Conservation (phyloP, 2,888 invertebrate genomes). For the Margaritifera margaritifera region DNA sequence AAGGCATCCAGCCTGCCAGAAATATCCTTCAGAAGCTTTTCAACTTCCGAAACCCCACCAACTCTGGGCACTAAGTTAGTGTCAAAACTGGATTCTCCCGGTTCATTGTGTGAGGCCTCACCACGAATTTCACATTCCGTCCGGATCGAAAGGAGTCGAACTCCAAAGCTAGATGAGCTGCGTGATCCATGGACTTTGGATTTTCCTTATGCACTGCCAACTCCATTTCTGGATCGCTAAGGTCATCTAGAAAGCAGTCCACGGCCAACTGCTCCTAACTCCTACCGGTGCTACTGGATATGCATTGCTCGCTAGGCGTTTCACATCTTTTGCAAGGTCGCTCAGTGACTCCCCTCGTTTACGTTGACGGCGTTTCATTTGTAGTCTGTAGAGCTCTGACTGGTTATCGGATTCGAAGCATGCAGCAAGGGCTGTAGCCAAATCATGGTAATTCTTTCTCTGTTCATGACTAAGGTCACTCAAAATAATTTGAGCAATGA, state of each 20-base stretch:
- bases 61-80: no score
- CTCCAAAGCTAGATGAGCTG: no score
- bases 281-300: constrained; percentile 4
- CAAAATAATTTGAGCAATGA: neutral
- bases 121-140: no score
- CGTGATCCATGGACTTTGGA: no score
- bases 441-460: no score
- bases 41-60: no score
- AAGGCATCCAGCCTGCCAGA: no score
- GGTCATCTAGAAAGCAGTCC: constrained; percentile 6
- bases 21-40: no score
- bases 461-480: constrained; percentile 4
- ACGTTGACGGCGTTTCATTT: constrained; percentile 4
- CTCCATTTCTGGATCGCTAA: constrained; percentile 10
- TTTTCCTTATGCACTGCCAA: constrained; percentile 12
- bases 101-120: no score
- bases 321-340: neutral
- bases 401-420: constrained; percentile 10
- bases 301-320: constrained; percentile 3
- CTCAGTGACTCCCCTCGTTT: constrained; percentile 5
- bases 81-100: no score
- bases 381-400: constrained; percentile 5
- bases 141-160: no score
- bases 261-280: neutral
- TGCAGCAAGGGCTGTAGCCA: constrained; percentile 1